Percentiles rank a stretch among this genome's conserved stretches.
phyloP scores from a whole-genome alignment of 2,797 vertebrate species.

The Pipistrellus nathusii region DNA sequence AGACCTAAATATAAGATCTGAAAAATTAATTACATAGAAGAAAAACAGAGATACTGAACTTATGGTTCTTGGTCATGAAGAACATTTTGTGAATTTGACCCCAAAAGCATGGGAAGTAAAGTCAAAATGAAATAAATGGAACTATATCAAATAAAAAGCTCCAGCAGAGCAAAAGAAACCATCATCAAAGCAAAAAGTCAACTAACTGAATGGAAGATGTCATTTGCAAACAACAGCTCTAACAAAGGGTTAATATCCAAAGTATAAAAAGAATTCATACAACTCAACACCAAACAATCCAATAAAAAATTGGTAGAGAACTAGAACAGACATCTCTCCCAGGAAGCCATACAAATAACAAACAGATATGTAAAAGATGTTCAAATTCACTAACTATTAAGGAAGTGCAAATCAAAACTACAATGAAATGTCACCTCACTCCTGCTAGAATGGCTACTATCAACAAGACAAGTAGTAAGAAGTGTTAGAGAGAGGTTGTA shows the following conservation, averaged over 20 bases:
- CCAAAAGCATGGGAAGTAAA: not conserved
- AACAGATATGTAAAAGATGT: not conserved
- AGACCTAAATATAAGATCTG: not conserved
- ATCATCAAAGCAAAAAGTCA: not conserved
- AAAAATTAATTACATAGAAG: not conserved
- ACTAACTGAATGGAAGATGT: not conserved
- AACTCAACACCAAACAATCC: not conserved
- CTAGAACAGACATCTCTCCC: not conserved
- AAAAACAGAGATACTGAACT: not conserved
- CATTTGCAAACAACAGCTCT: not conserved
- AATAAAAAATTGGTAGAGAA: not conserved
- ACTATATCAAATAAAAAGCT: not conserved
- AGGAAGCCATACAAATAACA: not conserved
- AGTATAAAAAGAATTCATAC: not conserved
- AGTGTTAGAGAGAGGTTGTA: not conserved
- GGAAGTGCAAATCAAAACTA: not conserved
- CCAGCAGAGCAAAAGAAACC: not conserved
- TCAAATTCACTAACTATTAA: not conserved
- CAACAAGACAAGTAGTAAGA: not conserved
- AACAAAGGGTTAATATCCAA: not conserved
- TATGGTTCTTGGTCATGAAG: not conserved
- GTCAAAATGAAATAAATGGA: not conserved
- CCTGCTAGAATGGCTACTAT: not conserved
- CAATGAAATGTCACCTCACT: not conserved
- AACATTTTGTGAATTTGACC: not conserved